Evolutionary conservation across 2,113 vertebrate species (phyloP), one percentile per base, ranked within the genome.

Genomic region (Procapra przewalskii): DNA sequence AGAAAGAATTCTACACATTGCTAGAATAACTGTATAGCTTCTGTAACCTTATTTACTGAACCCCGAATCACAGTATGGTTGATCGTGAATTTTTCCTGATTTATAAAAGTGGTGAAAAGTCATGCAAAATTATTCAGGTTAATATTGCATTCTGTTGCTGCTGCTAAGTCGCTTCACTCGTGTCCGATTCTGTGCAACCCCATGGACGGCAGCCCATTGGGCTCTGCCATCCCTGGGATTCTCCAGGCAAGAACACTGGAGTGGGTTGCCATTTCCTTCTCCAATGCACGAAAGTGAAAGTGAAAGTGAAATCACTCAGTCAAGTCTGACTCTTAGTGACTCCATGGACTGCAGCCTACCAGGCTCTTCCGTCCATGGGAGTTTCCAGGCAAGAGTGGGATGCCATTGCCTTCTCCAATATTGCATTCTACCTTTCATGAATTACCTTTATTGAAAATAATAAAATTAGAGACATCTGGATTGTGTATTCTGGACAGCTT

Each of bases 371-470:
- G 0, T 57, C 55, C 8, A 57, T 23, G 55, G 55, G 21, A 23
- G 21, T 57, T 57, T 57, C 55, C 55, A 57, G 55, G 55, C 55
- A 57, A 57, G 55, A 57, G 55, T 23, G 55, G 55, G 21, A 57
- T 57, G 55, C 55, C 21, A 57, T 57, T 57, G 55, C 55, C 55
- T 57, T 57, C 55, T 57, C 55, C 55, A 82, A 55, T 40, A 59
- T 80, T 88, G 40, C 43, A 93, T 89, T 94, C 16, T 96, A 83
- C 4, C 23, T 45, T 95, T 93, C 75, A 23, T 86, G 31, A 91
- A 55, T 95, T 84, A 94, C 6, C 33, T 93, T 92, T 91, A 33
- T 40, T 91, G 23, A 96, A 13, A 91, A 96, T 45, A 79, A 90
- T 90, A 64, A 91, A 91, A 89, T 91, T 59, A 83, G 3, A 93